Evolutionary conservation across 2,888 invertebrate species (phyloP).

Genomic region (Lepidocyrtinus sp.): DNA sequence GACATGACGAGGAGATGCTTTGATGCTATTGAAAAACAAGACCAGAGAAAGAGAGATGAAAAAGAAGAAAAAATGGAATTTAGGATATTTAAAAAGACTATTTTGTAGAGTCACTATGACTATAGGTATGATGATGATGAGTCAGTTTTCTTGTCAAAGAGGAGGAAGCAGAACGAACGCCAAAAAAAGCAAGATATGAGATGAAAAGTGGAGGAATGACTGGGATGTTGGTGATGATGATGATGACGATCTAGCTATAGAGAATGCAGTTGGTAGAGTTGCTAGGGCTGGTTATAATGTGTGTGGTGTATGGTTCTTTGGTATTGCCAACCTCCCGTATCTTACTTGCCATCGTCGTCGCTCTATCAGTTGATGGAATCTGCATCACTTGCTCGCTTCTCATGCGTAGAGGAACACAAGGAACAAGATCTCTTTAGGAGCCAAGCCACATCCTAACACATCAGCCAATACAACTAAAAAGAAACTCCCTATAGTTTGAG

Average conservation of each 20-base stretch:
- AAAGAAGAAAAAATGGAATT: no score
- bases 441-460: slow-evolving; percentile 10
- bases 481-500: slow-evolving; percentile 18
- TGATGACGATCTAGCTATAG: slow-evolving; percentile 23
- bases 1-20: not conserved
- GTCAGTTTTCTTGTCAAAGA: slow-evolving; percentile 17
- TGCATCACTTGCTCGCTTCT: slow-evolving; percentile 38
- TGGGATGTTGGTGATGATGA: slow-evolving; percentile 12
- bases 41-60: no score
- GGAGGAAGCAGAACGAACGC: slow-evolving; percentile 3
- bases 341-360: slow-evolving; percentile 50
- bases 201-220: slow-evolving; percentile 1
- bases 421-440: not conserved
- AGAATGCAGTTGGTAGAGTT: not conserved
- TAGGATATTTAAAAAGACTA: no score
- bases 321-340: slow-evolving; percentile 53
- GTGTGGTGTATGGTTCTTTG: slow-evolving; percentile 23
- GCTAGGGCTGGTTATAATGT: not conserved
- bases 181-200: not conserved
- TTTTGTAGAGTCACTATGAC: no score
- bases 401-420: not conserved
- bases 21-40: not conserved
- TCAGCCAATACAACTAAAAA: not conserved
- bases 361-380: slow-evolving; percentile 56
- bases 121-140: slow-evolving; percentile 20